These are phyloP conservation scores for Halyomorpha halys DNA, from an alignment of 1,140 invertebrate genomes.

Conservation along the genomic window DNA sequence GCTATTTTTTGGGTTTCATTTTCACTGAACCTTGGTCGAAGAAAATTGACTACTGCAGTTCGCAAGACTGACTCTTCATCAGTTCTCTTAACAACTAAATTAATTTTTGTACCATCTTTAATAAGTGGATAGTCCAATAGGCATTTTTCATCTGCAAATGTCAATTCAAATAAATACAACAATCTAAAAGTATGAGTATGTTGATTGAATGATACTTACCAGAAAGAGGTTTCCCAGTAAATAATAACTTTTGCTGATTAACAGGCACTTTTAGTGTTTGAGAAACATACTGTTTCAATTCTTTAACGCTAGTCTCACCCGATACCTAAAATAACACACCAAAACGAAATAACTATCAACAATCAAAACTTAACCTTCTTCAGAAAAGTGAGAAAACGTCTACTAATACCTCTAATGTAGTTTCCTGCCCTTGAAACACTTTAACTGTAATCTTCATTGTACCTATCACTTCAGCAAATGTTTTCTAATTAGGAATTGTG, in stretches of 20 bases:
- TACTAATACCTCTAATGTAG: constrained; percentile 21
- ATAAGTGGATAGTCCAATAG: constrained; percentile 31
- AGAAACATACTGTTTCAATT: constrained; percentile 30
- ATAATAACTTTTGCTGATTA: constrained; percentile 31
- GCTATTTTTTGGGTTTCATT: constrained; percentile 29
- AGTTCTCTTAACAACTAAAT: constrained; percentile 30
- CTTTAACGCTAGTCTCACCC: constrained; percentile 28
- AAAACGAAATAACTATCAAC: background rate
- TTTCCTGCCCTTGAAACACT: constrained; percentile 26
- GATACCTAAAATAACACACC: constrained; percentile 28
- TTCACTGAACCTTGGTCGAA: constrained; percentile 28
- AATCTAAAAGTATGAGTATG: background rate
- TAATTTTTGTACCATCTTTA: constrained; percentile 31
- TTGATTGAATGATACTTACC: constrained; percentile 22
- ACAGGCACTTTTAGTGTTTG: constrained; percentile 31
- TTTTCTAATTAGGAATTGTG: background rate
- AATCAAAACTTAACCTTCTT: too few relatives aligned
- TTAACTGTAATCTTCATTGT: constrained; percentile 27
- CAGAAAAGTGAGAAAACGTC: background rate
- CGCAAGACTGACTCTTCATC: constrained; percentile 25
- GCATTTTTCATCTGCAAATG: constrained; percentile 31
- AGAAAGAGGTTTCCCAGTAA: constrained; percentile 31
- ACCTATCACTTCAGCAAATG: background rate
- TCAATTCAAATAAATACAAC: background rate
- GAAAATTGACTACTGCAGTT: constrained; percentile 28